Evolutionary conservation across 2,888 invertebrate species (phyloP), one percentile per base, ranked within the genome.

Genomic region (Leucozona laternaria): DNA sequence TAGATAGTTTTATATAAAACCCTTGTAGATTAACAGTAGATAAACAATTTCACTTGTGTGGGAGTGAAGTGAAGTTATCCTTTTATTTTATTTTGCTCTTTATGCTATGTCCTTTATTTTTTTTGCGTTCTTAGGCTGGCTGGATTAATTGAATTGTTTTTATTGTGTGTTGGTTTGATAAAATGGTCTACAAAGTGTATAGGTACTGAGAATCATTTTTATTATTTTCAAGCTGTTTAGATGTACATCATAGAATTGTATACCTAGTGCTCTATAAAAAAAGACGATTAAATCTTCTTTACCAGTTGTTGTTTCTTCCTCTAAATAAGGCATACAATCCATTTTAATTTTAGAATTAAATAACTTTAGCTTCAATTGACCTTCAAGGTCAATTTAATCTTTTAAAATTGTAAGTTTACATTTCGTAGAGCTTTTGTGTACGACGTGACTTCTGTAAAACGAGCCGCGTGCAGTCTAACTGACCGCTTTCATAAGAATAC

Each of bases 11-110:
- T 37, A n/a, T 68, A 68, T 68, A 37, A 68, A 53, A 53, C 68
- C 53, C 68, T 68, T 68, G 53, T 68, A 53, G 50, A 68, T 68
- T 68, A 53, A 48, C n/a, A 37, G 53, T 50, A 22, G 34, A 68
- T 68, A 53, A 68, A 68, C 37, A 68, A 53, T 68, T 53, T 37
- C 50, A 50, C 48, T 50, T 34, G 34, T 68, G 34, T 68, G 34
- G 66, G 68, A 53, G 50, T 68, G 53, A 53, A 68, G 68, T 68
- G 53, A 25, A 68, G 68, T 53, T 50, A 34, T 64, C 45, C n/a
- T 68, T 10, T 34, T 66, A 11, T 34, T 58, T 58, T 20, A 13
- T 37, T 22, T 53, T 68, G 8, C 53, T 37, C 37, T 68, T 50
- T 50, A n/a, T 68, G 53, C n/a, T n/a, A n/a, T 68, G 20, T 53